Percentiles rank a stretch among this genome's conserved stretches.
These are phyloP conservation scores for Xiphorhynchus elegans DNA, from an alignment of 2,113 vertebrate genomes.

Conservation along the genomic window DNA sequence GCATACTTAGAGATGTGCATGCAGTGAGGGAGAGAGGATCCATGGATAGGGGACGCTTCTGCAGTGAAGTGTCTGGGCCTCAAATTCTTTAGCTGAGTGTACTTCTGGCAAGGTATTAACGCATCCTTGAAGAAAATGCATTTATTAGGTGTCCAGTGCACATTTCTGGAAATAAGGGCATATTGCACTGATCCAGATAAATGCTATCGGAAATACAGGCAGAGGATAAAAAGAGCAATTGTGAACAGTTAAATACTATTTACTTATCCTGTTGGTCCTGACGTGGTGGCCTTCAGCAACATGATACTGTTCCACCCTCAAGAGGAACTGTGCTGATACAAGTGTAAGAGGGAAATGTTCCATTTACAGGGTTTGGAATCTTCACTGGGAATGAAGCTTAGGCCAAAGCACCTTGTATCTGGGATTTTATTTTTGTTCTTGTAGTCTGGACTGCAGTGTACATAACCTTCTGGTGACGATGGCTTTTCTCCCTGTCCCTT, in stretches of 20 bases:
- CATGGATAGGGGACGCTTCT: fast-evolving
- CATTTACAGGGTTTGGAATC: neutral
- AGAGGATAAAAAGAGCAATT: neutral
- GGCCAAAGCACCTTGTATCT: neutral
- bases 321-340: neutral
- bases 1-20: neutral
- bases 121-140: neutral
- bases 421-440: neutral
- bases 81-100: neutral
- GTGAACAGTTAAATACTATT: neutral
- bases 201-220: neutral
- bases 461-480: neutral
- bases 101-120: neutral
- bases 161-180: neutral
- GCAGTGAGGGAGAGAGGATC: neutral
- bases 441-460: neutral
- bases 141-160: neutral
- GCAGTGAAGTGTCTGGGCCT: neutral
- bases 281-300: neutral
- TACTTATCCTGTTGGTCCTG: neutral
- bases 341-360: neutral
- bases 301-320: fast-evolving
- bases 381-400: neutral
- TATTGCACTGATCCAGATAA: neutral
- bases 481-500: neutral